phyloP scores from a whole-genome alignment of 2,113 vertebrate species.

The Meleagris gallopavo region DNA sequence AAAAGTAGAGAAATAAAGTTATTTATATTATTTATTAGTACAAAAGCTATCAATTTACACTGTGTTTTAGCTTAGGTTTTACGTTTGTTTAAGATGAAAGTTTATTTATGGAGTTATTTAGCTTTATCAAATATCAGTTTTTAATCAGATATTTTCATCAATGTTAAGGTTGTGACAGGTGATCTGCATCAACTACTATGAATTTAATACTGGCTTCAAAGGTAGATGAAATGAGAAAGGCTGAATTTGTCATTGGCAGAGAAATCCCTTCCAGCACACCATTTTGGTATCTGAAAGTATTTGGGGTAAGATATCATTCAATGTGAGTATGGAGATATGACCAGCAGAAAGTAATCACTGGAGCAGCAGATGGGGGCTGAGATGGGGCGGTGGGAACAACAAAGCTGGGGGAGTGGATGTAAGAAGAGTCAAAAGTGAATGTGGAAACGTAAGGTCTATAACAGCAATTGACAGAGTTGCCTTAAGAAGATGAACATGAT shows the following conservation, averaged over 20 bases:
- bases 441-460: not conserved
- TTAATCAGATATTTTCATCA: not conserved
- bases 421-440: not conserved
- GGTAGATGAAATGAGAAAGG: not conserved
- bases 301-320: not conserved
- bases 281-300: not conserved
- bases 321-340: not conserved
- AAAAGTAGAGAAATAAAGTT: not conserved
- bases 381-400: not conserved
- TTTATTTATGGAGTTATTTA: not conserved
- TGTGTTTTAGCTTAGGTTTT: not conserved
- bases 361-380: slow-evolving; percentile 1
- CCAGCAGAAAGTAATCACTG: not conserved
- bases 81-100: not conserved
- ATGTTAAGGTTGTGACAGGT: not conserved
- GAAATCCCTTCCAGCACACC: not conserved
- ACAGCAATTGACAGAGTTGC: not conserved
- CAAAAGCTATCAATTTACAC: not conserved
- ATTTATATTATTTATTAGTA: not conserved
- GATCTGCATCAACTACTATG: not conserved
- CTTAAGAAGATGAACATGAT: slow-evolving; percentile 16
- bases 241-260: not conserved
- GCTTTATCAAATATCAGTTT: not conserved
- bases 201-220: not conserved
- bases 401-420: not conserved